Base-by-base conservation (phyloP, 2,797 vertebrate species). In the Acestrorhynchus altus region DNA sequence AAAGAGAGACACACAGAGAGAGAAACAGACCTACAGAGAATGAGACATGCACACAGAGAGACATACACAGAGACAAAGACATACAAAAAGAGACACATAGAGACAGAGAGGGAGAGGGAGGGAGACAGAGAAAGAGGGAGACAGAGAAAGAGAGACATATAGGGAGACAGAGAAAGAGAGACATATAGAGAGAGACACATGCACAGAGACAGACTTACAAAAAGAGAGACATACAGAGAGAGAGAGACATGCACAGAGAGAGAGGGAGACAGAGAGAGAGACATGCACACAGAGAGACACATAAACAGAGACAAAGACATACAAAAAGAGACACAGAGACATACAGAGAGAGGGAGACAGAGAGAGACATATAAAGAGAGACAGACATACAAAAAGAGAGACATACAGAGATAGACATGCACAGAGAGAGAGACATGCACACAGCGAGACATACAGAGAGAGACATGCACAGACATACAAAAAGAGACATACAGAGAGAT, bases 11-110 rank as follows among this genome's bases (percentile, higher is more conserved):
- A 72, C 72, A 81, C 71, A 81, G 68, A 64, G 78, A 52, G 74
- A 81, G 80, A 51, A 18, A 18, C 3, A 51, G 60, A 72, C 74
- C 81, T 72, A 81, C 66, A 65, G 77, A 72, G 79, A 79, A n/a
- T n/a, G n/a, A n/a, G n/a, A n/a, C n/a, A n/a, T n/a, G n/a, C 4
- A 22, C 28, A 39, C 12, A 18, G 35, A n/a, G 63, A 42, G 61
- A 65, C n/a, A n/a, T n/a, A n/a, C n/a, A n/a, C n/a, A n/a, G n/a
- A n/a, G n/a, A n/a, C n/a, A n/a, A n/a, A n/a, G n/a, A n/a, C n/a
- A n/a, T n/a, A n/a, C n/a, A n/a, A n/a, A n/a, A n/a, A n/a, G n/a
- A n/a, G n/a, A n/a, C n/a, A 79, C 76, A 80, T 12, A 56, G 22
- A 22, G 52, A 56, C 7, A 56, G 22, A 56, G 52, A 56, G 61